Evolutionary conservation across 1,140 invertebrate species (phyloP), one percentile per base, ranked within the genome.

Genomic region (Heliothis subflexa): DNA sequence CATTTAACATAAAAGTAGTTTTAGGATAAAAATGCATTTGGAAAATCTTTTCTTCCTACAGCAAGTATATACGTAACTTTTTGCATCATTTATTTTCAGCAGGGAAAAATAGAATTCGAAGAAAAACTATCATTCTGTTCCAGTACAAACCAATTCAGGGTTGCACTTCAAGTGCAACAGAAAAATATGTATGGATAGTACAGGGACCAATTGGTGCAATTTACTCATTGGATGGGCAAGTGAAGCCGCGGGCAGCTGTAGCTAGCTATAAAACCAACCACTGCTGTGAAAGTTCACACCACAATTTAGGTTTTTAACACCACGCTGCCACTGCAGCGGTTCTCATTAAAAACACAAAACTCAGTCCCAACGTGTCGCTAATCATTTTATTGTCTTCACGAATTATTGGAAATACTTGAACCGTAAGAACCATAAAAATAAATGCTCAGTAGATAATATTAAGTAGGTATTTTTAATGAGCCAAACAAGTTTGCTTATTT

Each of bases 281-380:
- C 92, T 91, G 83, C 85, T 94, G 92, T 93, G 91, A 94, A 93
- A 93, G 91, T 94, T 94, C 91, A 94, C 92, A 93, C 91, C 90
- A 92, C 90, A 91, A 94, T 94, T 92, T 90, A 89, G 86, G 81
- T 88, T 94, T 94, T 94, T 94, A 93, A 92, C 92, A 94, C 91
- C 74, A 84, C 76, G 61, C 78, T 84, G 90, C 89, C 89, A 91
- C 88, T 86, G 90, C 80, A 75, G 66, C 64, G 83, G 76, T 79
- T 83, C 89, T 91, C 91, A 93, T 94, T 93, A 94, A 87, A 25
- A 75, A 64, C 59, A 61, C 79, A 45, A 64, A 33, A 81, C 81
- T 16, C 28, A 79, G 83, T 85, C 52, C 78, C 85, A 71, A 66
- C 78, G 66, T 82, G 79, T 86, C 84, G 90, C 89, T 93, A 93